Conservation (phyloP, 2,888 invertebrate genomes). For the Steromphala cineraria region DNA sequence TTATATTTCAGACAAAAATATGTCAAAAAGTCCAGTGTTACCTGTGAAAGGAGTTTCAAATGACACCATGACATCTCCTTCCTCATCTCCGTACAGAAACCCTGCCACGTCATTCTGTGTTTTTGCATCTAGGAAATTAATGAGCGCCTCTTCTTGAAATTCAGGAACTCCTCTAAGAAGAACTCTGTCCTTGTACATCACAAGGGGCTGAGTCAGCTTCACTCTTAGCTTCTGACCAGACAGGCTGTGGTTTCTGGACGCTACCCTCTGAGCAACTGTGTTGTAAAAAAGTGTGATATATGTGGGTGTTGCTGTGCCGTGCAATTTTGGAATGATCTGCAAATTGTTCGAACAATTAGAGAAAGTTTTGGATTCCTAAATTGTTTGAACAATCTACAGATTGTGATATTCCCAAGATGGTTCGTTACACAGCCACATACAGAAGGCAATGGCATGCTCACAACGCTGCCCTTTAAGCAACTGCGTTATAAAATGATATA, state of each 20-base stretch:
- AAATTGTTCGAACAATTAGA: no score
- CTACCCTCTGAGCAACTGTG: slow-evolving; percentile 25
- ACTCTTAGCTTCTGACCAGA: slow-evolving; percentile 6
- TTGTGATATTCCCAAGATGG: no score
- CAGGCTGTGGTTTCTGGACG: neutral
- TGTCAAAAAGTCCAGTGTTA: neutral
- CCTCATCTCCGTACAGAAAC: slow-evolving; percentile 4
- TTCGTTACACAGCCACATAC: no score
- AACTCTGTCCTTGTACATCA: neutral
- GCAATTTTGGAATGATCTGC: no score
- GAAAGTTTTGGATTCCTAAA: no score
- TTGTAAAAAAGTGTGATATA: no score
- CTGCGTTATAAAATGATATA: no score
- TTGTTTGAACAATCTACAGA: no score
- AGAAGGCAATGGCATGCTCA: no score
- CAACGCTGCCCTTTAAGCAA: no score
- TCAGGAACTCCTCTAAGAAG: slow-evolving; percentile 1
- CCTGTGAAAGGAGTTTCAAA: neutral
- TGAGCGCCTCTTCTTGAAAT: neutral
- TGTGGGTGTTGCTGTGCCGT: no score
- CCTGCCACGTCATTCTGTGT: neutral
- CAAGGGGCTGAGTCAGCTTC: neutral
- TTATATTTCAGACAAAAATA: no score
- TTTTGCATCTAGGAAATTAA: neutral
- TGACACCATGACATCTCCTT: neutral